These are phyloP conservation scores for Crocuta crocuta DNA, from an alignment of 2,113 vertebrate species.

Conservation along the genomic window DNA sequence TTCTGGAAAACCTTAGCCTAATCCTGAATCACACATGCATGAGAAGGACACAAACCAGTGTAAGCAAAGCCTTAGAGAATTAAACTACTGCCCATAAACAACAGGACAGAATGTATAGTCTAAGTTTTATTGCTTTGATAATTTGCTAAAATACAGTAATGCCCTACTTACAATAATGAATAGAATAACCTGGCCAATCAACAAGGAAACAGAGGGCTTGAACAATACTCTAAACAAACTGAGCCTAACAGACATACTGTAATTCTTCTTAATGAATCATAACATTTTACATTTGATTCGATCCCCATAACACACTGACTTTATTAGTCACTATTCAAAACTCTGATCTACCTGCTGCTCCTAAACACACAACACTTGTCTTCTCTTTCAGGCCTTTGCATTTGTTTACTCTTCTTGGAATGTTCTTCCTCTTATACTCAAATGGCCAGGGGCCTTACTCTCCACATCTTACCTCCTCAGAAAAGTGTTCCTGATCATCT, in stretches of 20 bases:
- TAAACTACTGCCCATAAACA: background rate
- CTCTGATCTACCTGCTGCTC: background rate
- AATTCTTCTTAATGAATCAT: background rate
- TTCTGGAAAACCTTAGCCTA: background rate
- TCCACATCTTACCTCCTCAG: background rate
- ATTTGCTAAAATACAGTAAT: background rate
- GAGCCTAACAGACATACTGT: background rate
- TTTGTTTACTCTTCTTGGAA: background rate
- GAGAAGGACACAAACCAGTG: background rate
- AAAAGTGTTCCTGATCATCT: background rate
- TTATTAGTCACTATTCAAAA: background rate
- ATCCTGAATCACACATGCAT: background rate
- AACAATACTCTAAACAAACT: background rate
- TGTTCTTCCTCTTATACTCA: background rate
- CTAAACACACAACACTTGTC: background rate
- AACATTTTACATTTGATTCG: background rate
- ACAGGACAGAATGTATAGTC: background rate
- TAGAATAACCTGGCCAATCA: background rate
- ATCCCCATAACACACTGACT: background rate
- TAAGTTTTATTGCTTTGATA: background rate
- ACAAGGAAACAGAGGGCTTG: background rate
- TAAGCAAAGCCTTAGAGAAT: background rate
- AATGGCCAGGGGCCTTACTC: background rate
- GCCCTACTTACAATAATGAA: background rate
- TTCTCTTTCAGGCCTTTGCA: background rate